A percentile compares a stretch with the other conserved stretches of the same genome.
Evolutionary conservation across 2,797 vertebrate genomes (phyloP).

Genomic region (Notolepis coatsorum): DNA sequence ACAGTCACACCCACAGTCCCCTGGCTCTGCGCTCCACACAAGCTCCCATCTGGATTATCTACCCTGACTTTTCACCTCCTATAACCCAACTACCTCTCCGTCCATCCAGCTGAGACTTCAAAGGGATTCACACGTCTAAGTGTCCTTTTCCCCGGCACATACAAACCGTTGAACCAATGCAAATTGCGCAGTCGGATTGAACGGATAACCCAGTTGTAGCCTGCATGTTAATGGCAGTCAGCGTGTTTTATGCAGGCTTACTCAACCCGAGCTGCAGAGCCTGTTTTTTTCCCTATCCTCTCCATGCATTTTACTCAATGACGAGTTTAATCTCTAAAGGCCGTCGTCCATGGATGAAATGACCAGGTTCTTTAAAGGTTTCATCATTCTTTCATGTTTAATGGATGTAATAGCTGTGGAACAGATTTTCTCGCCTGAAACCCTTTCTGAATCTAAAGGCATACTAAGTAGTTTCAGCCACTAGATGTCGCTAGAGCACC

Average conservation of each 20-base stretch:
- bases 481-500: too few relatives aligned
- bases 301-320: constrained; percentile 38
- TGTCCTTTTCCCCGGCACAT: too few relatives aligned
- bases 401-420: constrained; percentile 32
- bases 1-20: constrained; percentile 32
- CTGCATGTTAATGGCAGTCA: constrained; percentile 35
- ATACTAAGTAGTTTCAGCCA: too few relatives aligned
- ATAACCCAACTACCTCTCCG: neutral
- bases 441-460: constrained; percentile 34
- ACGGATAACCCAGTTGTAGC: constrained; percentile 53
- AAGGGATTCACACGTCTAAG: neutral
- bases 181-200: constrained; percentile 31
- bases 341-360: constrained; percentile 49
- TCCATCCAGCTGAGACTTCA: constrained; percentile 12
- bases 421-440: constrained; percentile 44
- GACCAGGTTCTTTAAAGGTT: constrained; percentile 43
- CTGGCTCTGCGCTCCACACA: too few relatives aligned
- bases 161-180: too few relatives aligned
- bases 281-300: constrained; percentile 28
- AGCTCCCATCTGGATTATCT: neutral
- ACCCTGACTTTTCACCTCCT: neutral
- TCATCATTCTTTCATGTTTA: constrained; percentile 43
- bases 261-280: constrained; percentile 26
- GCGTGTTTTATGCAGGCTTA: constrained; percentile 15
- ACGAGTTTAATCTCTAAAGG: constrained; percentile 41